Evolutionary conservation across 2,888 invertebrate species (phyloP), one percentile per base, ranked within the genome.

Genomic region (Acheta domesticus): DNA sequence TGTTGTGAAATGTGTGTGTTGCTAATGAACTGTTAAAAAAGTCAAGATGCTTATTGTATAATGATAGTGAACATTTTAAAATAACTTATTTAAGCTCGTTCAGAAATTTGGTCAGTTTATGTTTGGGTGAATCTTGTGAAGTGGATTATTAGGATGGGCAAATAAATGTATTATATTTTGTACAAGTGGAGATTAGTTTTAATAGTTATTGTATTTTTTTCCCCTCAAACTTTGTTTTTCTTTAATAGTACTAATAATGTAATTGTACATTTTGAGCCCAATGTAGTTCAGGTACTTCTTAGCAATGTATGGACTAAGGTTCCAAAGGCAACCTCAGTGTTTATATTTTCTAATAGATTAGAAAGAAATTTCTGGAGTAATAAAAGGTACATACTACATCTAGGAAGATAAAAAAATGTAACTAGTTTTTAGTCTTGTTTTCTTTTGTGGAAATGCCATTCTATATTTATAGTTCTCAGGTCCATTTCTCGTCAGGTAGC

Each of bases 311-410:
- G n/a, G n/a, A 62, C n/a, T 62, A 62, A 62, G n/a, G 62, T n/a
- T 62, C 62, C 62, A 62, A n/a, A 19, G 62, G n/a, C 4, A 62
- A 62, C 62, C n/a, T n/a, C 62, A 62, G 62, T 62, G 62, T 62
- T 62, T 62, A 62, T 62, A 62, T 62, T 62, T 62, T 62, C 62
- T 62, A 62, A 62, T 62, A 62, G 62, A 62, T 19, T 62, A 62
- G 62, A 62, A 62, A 19, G 14, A n/a, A 62, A 62, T 19, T 19
- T 36, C 36, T 36, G 16, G n/a, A 62, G 62, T 62, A 62, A 62
- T 62, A 62, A 62, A 62, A 62, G 62, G n/a, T 62, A n/a, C 62
- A 62, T 62, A 62, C n/a, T 62, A 62, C 62, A 62, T 36, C 36
- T 36, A 36, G 36, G 36, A 36, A 36, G 36, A 8, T 36, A 36